Conservation (phyloP, 1,140 invertebrate genomes). For the Magallana angulata region DNA sequence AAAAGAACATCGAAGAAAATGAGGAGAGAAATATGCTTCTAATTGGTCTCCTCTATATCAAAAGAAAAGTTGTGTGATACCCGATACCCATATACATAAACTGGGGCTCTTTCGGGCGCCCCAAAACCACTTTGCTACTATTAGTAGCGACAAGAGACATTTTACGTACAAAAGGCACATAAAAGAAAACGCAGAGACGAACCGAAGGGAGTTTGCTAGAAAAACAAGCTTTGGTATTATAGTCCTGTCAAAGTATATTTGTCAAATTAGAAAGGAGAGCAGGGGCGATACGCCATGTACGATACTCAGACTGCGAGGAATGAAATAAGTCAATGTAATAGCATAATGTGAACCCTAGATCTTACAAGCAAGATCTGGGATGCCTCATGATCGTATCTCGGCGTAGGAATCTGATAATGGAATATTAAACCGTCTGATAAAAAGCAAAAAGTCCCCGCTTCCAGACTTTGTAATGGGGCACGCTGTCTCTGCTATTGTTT, state of each 20-base stretch:
- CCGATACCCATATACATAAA: slow-evolving; percentile 30
- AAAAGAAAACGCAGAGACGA: slow-evolving; percentile 33
- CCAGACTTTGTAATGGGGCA: slow-evolving; percentile 16
- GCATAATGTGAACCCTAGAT: slow-evolving; percentile 21
- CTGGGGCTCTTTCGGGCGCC: not conserved
- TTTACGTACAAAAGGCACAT: slow-evolving; percentile 33
- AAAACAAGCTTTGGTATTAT: slow-evolving; percentile 36
- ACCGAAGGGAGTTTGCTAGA: slow-evolving; percentile 28
- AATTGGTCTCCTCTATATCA: slow-evolving; percentile 30
- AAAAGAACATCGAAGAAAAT: slow-evolving; percentile 15
- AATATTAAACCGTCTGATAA: slow-evolving; percentile 34
- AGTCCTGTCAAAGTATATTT: slow-evolving; percentile 6
- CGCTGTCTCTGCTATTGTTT: slow-evolving; percentile 17
- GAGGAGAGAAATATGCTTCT: slow-evolving; percentile 33
- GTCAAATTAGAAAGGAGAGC: slow-evolving; percentile 26
- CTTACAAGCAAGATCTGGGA: slow-evolving; percentile 32
- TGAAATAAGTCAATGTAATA: slow-evolving; percentile 31
- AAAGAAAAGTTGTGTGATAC: slow-evolving; percentile 10
- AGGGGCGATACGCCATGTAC: not conserved
- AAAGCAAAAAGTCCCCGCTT: slow-evolving; percentile 23
- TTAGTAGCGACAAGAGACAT: slow-evolving; percentile 35
- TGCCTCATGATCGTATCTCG: slow-evolving; percentile 9
- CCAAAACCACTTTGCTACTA: not conserved
- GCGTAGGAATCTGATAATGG: slow-evolving; percentile 26
- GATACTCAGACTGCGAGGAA: not conserved